phyloP scores from a whole-genome alignment of 2,113 vertebrate genomes.

The Carassius auratus region DNA sequence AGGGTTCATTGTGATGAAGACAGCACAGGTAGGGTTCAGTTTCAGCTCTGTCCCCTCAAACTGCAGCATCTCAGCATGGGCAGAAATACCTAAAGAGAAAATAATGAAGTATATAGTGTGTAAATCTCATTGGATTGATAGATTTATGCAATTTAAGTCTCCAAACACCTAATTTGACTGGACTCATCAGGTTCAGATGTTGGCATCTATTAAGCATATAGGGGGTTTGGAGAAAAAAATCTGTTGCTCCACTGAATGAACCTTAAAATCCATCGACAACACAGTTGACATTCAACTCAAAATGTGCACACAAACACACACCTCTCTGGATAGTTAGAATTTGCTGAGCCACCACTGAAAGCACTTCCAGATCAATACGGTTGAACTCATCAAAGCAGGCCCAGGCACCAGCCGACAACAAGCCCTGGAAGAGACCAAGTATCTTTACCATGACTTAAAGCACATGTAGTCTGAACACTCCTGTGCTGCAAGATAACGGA shows the following conservation, averaged over 20 bases:
- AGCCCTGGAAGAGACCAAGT: slow-evolving; percentile 71
- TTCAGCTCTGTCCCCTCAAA: slow-evolving; percentile 90
- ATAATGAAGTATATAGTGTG: too few species aligned
- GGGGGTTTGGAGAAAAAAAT: neutral
- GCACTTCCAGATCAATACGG: slow-evolving; percentile 91
- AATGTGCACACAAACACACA: slow-evolving; percentile 60
- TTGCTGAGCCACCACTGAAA: slow-evolving; percentile 92
- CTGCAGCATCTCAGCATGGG: slow-evolving; percentile 76
- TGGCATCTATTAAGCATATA: neutral
- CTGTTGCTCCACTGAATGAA: slow-evolving; percentile 15
- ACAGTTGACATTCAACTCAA: too few species aligned
- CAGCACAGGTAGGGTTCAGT: slow-evolving; percentile 87
- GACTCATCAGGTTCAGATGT: slow-evolving; percentile 6
- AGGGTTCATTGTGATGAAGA: slow-evolving; percentile 95
- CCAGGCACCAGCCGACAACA: slow-evolving; percentile 89
- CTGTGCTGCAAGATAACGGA: slow-evolving; percentile 33
- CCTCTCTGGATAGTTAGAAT: slow-evolving; percentile 95
- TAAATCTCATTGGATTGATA: neutral
- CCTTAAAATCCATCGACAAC: neutral
- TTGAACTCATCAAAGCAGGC: slow-evolving; percentile 97
- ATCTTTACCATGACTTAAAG: neutral
- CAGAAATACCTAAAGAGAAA: slow-evolving; percentile 78
- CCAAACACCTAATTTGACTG: neutral
- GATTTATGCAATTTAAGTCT: neutral
- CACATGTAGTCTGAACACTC: slow-evolving; percentile 38